phyloP scores from a whole-genome alignment of 2,797 vertebrate genomes.

The Sus cebifrons region DNA sequence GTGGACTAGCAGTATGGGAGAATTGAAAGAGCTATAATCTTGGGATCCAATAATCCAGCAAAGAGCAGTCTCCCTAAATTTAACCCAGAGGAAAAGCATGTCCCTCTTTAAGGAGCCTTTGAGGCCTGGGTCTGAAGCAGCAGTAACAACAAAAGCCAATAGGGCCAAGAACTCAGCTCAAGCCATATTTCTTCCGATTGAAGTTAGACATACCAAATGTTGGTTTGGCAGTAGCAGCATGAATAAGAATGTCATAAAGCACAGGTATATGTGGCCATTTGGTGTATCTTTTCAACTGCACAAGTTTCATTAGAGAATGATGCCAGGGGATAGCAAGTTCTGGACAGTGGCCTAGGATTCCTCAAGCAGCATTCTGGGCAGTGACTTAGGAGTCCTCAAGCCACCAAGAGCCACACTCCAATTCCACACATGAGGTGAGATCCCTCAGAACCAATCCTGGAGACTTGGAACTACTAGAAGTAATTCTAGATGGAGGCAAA shows the following conservation, averaged over 20 bases:
- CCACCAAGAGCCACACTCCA: not conserved
- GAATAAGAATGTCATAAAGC: not conserved
- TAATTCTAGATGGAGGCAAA: not conserved
- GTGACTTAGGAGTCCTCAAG: not conserved
- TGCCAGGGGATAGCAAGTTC: not conserved
- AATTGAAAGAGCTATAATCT: not conserved
- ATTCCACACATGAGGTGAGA: not conserved
- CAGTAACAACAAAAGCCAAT: not conserved
- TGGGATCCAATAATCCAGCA: not conserved
- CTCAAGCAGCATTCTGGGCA: not conserved
- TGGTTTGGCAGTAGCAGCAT: not conserved
- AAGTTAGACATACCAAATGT: not conserved
- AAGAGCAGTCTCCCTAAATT: not conserved
- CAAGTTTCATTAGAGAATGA: not conserved
- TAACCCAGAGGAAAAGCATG: not conserved
- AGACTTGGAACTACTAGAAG: not conserved
- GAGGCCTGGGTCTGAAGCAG: not conserved
- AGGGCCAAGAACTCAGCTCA: not conserved
- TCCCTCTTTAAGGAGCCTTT: not conserved
- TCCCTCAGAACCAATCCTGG: not conserved
- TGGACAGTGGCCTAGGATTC: not conserved
- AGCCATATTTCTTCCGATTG: slow-evolving; percentile 9
- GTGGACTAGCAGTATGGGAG: not conserved
- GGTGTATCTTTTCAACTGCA: not conserved
- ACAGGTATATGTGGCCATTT: not conserved